Evolutionary conservation across 2,797 vertebrate species (phyloP), one percentile per base, ranked within the genome.

Genomic region (Gorsachius magnificus): DNA sequence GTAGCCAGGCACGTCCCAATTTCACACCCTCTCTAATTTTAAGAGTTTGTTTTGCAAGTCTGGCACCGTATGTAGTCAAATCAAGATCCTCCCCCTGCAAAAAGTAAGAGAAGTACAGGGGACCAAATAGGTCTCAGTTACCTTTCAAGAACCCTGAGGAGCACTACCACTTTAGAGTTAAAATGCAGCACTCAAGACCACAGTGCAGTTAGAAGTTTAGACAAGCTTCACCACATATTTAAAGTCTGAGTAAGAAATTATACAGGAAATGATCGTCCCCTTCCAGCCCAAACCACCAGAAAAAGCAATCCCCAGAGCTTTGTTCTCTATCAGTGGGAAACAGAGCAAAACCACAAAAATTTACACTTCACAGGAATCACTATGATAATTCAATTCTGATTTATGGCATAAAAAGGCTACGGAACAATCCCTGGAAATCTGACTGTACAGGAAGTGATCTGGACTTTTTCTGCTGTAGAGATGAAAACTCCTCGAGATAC

Each of bases 241-340:
- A 95, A 95, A 68, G 88, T 92, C 95, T 96, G 96, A 97, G 56
- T 95, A 96, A 97, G 96, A 94, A 97, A 97, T 89, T 87, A 45
- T 43, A 96, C 96, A 96, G 96, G 96, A 97, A 97, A 95, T 94
- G 89, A 97, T 86, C 71, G 6, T 65, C 92, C 92, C 89, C 89
- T 91, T 95, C 94, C 93, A 96, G 90, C 54, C 76, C 54, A 74
- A 94, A 94, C 83, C 95, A 96, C 71, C 89, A 94, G 84, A 84
- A 95, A 95, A 94, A 81, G 95, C 94, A 77, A 66, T 71, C 94
- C 91, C 95, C 66, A 65, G 92, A 89, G 95, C 92, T 97, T 89
- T 96, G 89, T 93, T 95, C 93, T 94, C 94, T 91, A 70, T 84
- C 79, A 9, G 60, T 53, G 83, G 94, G 85, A 91, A 96, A 84